Evolutionary conservation across 2,888 invertebrate species (phyloP).

Genomic region (Drosophila macrothrix): DNA sequence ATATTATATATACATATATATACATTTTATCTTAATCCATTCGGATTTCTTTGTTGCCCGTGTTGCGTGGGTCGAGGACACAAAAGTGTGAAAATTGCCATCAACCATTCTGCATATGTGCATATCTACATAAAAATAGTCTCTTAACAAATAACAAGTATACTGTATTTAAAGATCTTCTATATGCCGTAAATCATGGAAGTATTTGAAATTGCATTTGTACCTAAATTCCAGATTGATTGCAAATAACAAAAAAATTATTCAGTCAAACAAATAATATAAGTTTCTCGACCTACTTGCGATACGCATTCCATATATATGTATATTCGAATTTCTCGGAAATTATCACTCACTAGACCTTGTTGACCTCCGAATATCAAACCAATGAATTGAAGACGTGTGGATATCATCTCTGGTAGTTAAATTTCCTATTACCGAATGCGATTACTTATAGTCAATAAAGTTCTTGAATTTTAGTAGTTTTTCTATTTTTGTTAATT

Average conservation of each 20-base stretch:
- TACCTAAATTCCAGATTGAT: background rate
- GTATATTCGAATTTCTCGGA: background rate
- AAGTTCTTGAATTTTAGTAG: background rate
- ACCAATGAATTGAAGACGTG: background rate
- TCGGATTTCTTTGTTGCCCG: constrained; percentile 43
- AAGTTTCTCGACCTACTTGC: background rate
- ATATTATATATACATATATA: background rate
- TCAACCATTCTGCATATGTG: constrained; percentile 1
- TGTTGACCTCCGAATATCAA: background rate
- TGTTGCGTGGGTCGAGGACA: constrained; percentile 53
- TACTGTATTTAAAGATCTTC: background rate
- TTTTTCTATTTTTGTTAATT: background rate
- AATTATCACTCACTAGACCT: background rate
- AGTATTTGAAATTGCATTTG: background rate
- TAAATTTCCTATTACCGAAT: background rate
- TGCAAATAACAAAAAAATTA: background rate
- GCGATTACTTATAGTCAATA: background rate
- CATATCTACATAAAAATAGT: background rate
- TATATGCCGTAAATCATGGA: background rate
- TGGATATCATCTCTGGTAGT: background rate
- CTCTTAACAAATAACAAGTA: constrained; percentile 1
- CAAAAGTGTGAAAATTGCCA: constrained; percentile 37
- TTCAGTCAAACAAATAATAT: background rate
- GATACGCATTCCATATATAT: background rate
- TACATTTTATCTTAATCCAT: constrained; percentile 26